Evolutionary conservation across 2,113 vertebrate genomes (phyloP).

Genomic region (Diadophis punctatus): DNA sequence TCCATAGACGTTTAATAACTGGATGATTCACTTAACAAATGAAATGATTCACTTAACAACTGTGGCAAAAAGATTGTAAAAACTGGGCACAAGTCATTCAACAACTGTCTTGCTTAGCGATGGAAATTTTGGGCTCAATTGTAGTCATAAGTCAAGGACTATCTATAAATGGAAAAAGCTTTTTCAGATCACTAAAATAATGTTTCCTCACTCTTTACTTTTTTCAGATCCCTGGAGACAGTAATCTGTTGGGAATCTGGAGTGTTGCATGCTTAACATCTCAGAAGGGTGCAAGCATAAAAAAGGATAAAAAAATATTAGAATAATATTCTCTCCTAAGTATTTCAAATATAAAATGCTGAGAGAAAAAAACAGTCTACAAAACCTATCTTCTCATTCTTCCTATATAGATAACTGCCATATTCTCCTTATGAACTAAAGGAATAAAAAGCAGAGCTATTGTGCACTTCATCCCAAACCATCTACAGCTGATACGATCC

Average conservation of each 20-base stretch:
- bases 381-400: too few species aligned
- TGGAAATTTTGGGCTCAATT: not conserved
- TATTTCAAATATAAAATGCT: not conserved
- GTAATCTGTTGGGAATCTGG: not conserved
- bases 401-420: conserved; percentile 62
- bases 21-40: too few species aligned
- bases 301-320: not conserved
- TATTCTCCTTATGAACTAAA: conserved; percentile 53
- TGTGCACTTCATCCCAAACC: conserved; percentile 63
- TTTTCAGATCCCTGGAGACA: not conserved
- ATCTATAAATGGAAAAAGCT: not conserved
- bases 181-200: not conserved
- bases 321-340: not conserved
- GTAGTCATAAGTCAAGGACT: not conserved
- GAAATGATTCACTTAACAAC: too few species aligned
- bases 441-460: conserved; percentile 50
- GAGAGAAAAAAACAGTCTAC: not conserved
- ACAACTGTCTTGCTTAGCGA: too few species aligned
- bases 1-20: too few species aligned
- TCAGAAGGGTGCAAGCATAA: not conserved
- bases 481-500: conserved; percentile 63
- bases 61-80: too few species aligned
- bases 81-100: too few species aligned
- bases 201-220: not conserved
- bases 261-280: not conserved